Base-by-base conservation (phyloP, 1,140 invertebrate species). In the Drosophila malerkotliana region DNA sequence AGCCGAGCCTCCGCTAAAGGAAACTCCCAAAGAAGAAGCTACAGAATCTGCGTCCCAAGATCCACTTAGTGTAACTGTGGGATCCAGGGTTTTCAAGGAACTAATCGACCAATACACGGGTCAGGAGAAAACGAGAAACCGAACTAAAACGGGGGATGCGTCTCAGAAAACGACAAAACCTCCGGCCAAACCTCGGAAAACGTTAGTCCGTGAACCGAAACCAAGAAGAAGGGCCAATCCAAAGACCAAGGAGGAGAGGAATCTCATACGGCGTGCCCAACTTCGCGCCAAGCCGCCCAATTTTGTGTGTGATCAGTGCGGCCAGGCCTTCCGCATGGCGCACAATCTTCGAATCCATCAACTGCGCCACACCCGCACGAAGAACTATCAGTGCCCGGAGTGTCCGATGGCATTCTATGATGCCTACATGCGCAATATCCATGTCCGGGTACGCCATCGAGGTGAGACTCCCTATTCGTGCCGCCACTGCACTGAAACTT, bases 301-400 rank as follows among this genome's bases (percentile, higher is more conserved):
- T 39, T 72, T 67, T 34, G 81, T 85, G 15, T 85, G 82, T 45
- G 82, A 85, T 51, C 82, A 85, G 32, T 85, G 82, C 26, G 82
- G 82, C 6, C 68, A 76, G 26, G 66, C 75, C 3, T 85, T 85
- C 37, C 74, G 75, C 3, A 68, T 87, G 39, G 30, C 64, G 0
- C 80, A 80, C 15, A 85, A 87, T 39, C 53, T 87, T n/a, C 84
- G 72, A 1, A 82, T 85, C 9, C 82, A 85, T 24, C 79, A 79
- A 60, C 47, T 84, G 1, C 62, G 82, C 0, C 82, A 85, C 44
- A 75, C 41, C 3, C 68, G 66, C 6, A 88, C 78, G 1, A 85
- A 88, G 24, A 88, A 85, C 41, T 85, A 68, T 34, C 24, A 47
- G 1, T 85, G 82, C 32, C 26, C 49, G 4, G 82, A 85, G 24